A percentile compares a stretch with the other conserved stretches of the same genome.
These are phyloP conservation scores for Falco punctatus DNA, from an alignment of 2,113 vertebrate genomes.

Conservation along the genomic window DNA sequence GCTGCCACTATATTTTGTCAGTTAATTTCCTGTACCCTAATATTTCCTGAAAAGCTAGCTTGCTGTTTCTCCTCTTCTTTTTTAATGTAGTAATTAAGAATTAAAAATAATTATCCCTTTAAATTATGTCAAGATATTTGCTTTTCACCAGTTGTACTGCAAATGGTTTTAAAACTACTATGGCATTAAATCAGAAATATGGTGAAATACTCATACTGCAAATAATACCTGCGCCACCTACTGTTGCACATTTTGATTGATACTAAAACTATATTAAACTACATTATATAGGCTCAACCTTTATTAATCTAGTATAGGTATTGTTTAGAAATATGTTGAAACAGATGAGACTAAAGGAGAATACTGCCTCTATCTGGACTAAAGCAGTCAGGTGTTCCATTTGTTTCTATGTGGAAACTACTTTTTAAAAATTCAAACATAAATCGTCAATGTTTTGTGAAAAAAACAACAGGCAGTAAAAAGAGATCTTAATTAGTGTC, in stretches of 20 bases:
- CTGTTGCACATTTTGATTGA: neutral
- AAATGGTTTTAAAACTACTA: neutral
- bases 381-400: neutral
- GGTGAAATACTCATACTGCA: neutral
- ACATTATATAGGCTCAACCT: neutral
- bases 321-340: neutral
- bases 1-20: neutral
- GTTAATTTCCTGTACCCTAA: neutral
- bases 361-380: neutral
- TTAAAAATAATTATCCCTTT: neutral
- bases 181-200: neutral
- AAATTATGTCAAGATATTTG: neutral
- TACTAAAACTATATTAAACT: neutral
- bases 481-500: neutral
- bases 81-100: neutral
- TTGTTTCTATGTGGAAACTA: neutral
- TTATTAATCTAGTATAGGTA: neutral
- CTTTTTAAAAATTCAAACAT: neutral
- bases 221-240: neutral
- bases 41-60: neutral
- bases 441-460: neutral
- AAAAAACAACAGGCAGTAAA: neutral
- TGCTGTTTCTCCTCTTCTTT: neutral
- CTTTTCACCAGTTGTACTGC: neutral
- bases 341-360: neutral